These are phyloP conservation scores for Nymphicus hollandicus DNA, from an alignment of 2,113 vertebrate species.

Conservation along the genomic window DNA sequence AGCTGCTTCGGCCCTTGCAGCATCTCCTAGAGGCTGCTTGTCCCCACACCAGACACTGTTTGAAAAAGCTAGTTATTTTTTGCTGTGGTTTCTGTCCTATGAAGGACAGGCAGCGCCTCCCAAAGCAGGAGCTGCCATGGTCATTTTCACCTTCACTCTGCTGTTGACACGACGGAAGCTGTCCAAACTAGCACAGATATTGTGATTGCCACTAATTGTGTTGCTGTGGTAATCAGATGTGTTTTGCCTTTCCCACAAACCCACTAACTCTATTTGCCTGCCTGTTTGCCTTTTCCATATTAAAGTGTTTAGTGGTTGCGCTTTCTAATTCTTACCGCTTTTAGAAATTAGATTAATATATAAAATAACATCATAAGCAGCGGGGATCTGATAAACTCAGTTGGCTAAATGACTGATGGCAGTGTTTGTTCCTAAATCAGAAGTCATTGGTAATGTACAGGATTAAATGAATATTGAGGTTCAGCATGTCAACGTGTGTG, in stretches of 20 bases:
- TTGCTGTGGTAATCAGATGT: accelerated
- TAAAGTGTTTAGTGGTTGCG: not conserved
- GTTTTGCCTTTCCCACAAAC: not conserved
- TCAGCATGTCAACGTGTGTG: not conserved
- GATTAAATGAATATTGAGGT: not conserved
- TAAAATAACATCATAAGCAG: not conserved
- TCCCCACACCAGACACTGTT: not conserved
- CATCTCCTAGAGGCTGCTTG: not conserved
- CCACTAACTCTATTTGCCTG: not conserved
- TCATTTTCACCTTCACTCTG: not conserved
- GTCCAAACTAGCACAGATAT: not conserved
- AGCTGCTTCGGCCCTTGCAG: not conserved
- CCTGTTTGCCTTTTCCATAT: not conserved
- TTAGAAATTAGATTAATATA: not conserved
- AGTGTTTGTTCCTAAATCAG: not conserved
- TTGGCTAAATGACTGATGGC: conserved; percentile 13
- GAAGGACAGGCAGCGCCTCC: not conserved
- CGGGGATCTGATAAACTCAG: conserved; percentile 32
- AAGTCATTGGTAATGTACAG: not conserved
- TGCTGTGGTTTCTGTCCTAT: not conserved
- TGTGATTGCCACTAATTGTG: not conserved
- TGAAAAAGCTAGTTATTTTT: not conserved
- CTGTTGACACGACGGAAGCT: not conserved
- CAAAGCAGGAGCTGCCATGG: not conserved
- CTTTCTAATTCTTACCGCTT: not conserved